Conservation (phyloP, 2,113 vertebrate genomes). For the Anguilla japonica region DNA sequence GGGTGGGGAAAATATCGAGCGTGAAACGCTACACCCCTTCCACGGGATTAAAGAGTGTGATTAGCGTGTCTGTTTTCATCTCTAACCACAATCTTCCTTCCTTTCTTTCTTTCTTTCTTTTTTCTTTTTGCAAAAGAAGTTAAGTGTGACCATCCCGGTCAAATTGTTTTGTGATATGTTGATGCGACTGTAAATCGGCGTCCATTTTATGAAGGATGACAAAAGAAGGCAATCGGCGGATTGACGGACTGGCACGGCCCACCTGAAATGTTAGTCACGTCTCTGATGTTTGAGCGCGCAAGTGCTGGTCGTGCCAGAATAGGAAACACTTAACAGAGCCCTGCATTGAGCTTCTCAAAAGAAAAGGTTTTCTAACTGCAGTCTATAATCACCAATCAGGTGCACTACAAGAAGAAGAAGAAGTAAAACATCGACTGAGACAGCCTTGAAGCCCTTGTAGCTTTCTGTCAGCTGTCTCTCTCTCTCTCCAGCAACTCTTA, state of each 20-base stretch:
- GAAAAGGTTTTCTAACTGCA: not conserved
- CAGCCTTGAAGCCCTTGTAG: not conserved
- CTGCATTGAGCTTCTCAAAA: not conserved
- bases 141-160: not conserved
- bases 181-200: not conserved
- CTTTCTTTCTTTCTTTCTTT: not conserved
- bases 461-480: not conserved
- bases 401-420: not conserved
- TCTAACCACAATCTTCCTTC: not conserved
- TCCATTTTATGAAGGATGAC: not conserved
- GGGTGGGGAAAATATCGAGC: conserved; percentile 37
- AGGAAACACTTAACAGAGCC: not conserved
- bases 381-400: not conserved
- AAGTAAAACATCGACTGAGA: not conserved
- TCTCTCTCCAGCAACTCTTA: not conserved
- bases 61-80: not conserved
- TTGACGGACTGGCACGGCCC: not conserved
- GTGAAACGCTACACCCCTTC: conserved; percentile 19
- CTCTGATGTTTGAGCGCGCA: not conserved
- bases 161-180: not conserved
- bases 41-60: not conserved
- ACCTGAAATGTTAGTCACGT: not conserved
- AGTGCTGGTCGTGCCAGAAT: not conserved
- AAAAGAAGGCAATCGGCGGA: not conserved
- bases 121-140: not conserved